Percentiles rank a stretch among this genome's conserved stretches.
Evolutionary conservation across 2,113 vertebrate species (phyloP).

Genomic region (Dipodomys spectabilis): DNA sequence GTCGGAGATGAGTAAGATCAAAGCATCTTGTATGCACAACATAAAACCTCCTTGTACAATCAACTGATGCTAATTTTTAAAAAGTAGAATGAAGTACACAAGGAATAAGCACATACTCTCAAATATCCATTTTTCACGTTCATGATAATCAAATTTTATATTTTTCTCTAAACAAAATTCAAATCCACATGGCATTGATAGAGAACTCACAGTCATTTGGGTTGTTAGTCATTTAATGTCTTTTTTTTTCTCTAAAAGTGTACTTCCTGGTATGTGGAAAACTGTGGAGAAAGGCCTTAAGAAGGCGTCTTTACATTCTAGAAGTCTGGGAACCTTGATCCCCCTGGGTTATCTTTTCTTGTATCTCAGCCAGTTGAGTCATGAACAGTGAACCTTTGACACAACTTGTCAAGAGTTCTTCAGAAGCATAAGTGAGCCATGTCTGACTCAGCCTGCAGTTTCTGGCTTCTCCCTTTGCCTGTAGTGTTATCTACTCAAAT

Average conservation of each 20-base stretch:
- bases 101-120: background rate
- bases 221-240: background rate
- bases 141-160: background rate
- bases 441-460: constrained; percentile 34
- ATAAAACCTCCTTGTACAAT: too few species aligned
- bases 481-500: constrained; percentile 41
- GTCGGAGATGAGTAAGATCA: too few species aligned
- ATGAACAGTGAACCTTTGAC: constrained; percentile 54
- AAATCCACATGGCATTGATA: background rate
- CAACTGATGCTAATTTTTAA: too few species aligned
- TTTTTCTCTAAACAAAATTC: background rate
- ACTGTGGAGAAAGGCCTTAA: background rate
- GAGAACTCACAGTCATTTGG: background rate
- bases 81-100: too few species aligned
- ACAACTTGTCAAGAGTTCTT: background rate
- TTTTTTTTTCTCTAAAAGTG: constrained; percentile 28
- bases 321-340: background rate
- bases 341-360: background rate
- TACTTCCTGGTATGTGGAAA: constrained; percentile 18
- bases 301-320: background rate
- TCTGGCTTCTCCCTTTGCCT: background rate
- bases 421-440: background rate
- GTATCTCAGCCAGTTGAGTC: background rate
- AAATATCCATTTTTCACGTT: constrained; percentile 7
- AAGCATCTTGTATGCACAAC: too few species aligned